Conservation (phyloP, 2,113 vertebrate genomes). For the Psephotus haematonotus region DNA sequence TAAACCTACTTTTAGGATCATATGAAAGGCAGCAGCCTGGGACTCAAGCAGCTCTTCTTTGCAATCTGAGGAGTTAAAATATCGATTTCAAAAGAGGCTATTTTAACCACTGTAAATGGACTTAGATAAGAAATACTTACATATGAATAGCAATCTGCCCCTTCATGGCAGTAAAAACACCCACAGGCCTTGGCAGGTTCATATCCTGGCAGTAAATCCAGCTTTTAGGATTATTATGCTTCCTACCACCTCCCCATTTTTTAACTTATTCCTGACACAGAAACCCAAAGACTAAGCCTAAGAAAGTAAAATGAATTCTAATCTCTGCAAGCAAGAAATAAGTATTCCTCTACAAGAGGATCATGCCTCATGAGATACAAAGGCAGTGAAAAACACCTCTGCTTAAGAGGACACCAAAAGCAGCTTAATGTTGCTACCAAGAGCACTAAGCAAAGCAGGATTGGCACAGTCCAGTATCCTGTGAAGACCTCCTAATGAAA, state of each 20-base stretch:
- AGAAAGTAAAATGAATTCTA: neutral
- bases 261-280: neutral
- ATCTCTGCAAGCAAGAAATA: neutral
- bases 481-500: neutral
- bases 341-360: accelerated
- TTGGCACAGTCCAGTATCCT: neutral
- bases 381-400: neutral
- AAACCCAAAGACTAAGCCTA: neutral
- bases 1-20: neutral
- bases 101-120: neutral
- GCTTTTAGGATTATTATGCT: neutral
- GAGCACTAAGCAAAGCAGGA: neutral
- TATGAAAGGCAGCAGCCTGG: neutral
- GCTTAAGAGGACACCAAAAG: neutral
- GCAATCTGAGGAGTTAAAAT: neutral
- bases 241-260: neutral
- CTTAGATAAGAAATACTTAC: neutral
- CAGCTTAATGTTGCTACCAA: neutral
- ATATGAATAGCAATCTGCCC: neutral
- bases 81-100: neutral
- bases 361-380: neutral
- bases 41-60: neutral
- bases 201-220: neutral
- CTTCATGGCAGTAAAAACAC: neutral
- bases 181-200: neutral